phyloP scores from a whole-genome alignment of 2,888 invertebrate species.

The Eudasyphora cyanicolor region DNA sequence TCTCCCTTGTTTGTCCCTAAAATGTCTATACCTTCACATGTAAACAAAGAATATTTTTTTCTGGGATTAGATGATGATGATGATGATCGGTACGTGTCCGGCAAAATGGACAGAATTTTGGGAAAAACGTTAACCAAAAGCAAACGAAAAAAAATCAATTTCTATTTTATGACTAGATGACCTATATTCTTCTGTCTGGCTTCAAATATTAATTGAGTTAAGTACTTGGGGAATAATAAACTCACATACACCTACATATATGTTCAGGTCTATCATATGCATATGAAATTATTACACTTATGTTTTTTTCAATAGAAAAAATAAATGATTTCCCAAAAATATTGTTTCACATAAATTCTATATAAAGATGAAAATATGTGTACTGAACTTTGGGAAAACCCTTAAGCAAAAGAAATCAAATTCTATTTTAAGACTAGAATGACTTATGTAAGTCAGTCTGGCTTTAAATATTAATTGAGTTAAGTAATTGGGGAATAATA shows the following conservation, averaged over 20 bases:
- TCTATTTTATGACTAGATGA: background rate
- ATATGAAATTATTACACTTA: too few relatives aligned
- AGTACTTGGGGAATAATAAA: background rate
- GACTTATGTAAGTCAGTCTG: too few relatives aligned
- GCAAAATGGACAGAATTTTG: background rate
- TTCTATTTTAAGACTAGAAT: too few relatives aligned
- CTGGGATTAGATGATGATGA: conserved; percentile 20
- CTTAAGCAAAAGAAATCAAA: too few relatives aligned
- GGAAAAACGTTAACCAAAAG: too few relatives aligned
- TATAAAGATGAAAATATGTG: too few relatives aligned
- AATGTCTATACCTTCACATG: conserved; percentile 5
- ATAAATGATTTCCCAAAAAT: background rate
- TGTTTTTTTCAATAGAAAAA: too few relatives aligned
- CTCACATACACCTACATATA: background rate
- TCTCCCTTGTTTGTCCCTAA: background rate
- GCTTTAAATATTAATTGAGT: too few relatives aligned
- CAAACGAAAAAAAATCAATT: background rate
- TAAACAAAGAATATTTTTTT: conserved; percentile 14
- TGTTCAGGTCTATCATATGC: background rate
- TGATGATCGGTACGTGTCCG: conserved; percentile 5
- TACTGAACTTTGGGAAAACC: too few relatives aligned
- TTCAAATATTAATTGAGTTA: background rate
- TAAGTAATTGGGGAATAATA: too few relatives aligned
- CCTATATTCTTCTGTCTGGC: background rate
- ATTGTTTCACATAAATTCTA: background rate